Evolutionary conservation across 2,113 vertebrate genomes (phyloP).

Genomic region (Plestiodon gilberti): DNA sequence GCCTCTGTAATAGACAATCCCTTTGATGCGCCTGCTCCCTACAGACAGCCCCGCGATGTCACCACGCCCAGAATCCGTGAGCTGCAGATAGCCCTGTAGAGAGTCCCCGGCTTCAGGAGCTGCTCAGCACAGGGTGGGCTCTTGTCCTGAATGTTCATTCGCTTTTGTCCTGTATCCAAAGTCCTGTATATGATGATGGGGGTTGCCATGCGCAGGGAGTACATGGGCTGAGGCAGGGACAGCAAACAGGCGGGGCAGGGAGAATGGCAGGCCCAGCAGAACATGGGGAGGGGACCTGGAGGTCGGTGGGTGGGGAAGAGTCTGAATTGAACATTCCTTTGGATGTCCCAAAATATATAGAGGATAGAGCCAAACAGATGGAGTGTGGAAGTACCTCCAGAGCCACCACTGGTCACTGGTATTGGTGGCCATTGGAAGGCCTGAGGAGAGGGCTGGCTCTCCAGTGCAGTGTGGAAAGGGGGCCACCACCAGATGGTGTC

Average conservation of each 20-base stretch:
- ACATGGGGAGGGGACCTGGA: not conserved
- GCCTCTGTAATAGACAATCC: constrained; percentile 31
- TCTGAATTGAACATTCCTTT: not conserved
- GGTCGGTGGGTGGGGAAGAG: not conserved
- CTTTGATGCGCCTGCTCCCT: constrained; percentile 40
- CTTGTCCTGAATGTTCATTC: constrained; percentile 37
- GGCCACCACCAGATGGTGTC: not conserved
- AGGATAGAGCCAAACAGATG: not conserved
- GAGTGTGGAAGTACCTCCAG: not conserved
- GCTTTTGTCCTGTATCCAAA: constrained; percentile 37
- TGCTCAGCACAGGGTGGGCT: constrained; percentile 65
- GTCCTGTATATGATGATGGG: constrained; percentile 10
- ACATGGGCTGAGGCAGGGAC: not conserved
- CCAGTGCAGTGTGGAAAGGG: not conserved
- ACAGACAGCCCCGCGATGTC: constrained; percentile 35
- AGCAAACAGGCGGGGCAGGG: not conserved
- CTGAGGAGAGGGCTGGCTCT: not conserved
- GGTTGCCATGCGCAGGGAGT: not conserved
- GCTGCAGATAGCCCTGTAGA: constrained; percentile 75
- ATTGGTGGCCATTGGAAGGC: not conserved
- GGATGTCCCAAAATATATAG: not conserved
- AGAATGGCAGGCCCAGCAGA: not conserved
- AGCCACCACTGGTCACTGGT: not conserved
- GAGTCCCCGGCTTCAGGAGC: constrained; percentile 38
- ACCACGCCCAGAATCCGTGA: constrained; percentile 39